Evolutionary conservation across 2,888 invertebrate species (phyloP), one percentile per base, ranked within the genome.

Genomic region (Tigriopus californicus): DNA sequence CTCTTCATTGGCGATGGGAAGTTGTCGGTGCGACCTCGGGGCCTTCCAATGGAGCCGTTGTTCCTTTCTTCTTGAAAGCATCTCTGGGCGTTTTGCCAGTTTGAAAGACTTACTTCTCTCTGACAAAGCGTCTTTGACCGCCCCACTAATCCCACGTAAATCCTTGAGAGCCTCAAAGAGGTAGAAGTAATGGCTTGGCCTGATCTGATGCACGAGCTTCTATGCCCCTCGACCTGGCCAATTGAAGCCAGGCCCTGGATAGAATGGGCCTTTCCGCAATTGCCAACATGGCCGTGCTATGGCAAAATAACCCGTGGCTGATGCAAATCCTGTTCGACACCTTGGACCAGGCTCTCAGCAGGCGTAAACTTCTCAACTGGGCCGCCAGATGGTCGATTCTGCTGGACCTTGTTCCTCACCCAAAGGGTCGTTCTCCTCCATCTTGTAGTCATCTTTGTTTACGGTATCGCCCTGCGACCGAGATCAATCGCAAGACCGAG

Each of bases 371-470:
- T 18, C 40, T 51, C 18, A 54, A 54, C 20, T 92, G 89, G 18
- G 79, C 76, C 70, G 97, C 95, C 22, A 95, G 75, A 42, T 83
- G 83, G 68, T 97, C 95, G 47, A 97, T 80, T n/a, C 71, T 94
- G 90, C 5, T 80, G 78, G 33, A 85, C 81, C 68, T 91, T 91
- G 71, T 98, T n/a, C 95, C 71, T 97, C 95, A 74, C 98, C 98
- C 98, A 98, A 58, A 66, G 91, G 85, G 75, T 98, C 98, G 62
- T 85, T 87, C 75, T 99, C 98, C 69, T 97, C 97, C 95, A 98
- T 98, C 75, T 88, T 89, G 72, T 89, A 94, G 0, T 95, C 90
- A 67, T 98, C 95, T 76, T 97, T 97, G 71, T 91, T 94, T 62
- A 98, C 90, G 6, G 92, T 92, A 73, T 95, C 94, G 25, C 94